Percentiles rank a stretch among this genome's conserved stretches.
phyloP scores from a whole-genome alignment of 2,797 vertebrate species.

The Cyprinella venusta region DNA sequence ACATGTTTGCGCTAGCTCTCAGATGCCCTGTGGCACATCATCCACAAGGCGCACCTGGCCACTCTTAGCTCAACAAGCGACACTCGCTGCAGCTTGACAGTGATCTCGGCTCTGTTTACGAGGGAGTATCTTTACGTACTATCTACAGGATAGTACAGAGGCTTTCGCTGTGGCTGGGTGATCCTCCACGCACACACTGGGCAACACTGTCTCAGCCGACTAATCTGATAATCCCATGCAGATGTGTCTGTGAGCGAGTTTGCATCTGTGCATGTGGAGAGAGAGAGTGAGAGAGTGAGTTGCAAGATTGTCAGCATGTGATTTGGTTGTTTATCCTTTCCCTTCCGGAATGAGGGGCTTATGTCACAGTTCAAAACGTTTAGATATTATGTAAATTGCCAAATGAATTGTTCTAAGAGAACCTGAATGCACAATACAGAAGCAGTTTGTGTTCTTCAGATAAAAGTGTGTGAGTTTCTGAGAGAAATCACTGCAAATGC shows the following conservation, averaged over 20 bases:
- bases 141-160: slow-evolving; percentile 18
- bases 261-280: slow-evolving; percentile 34
- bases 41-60: slow-evolving; percentile 25
- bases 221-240: slow-evolving; percentile 81
- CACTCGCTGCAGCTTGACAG: slow-evolving; percentile 17
- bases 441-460: not conserved
- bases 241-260: slow-evolving; percentile 66
- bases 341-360: not conserved
- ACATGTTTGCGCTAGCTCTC: slow-evolving; percentile 53
- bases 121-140: not conserved
- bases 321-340: slow-evolving; percentile 35
- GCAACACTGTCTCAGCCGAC: slow-evolving; percentile 69
- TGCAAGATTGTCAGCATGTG: slow-evolving; percentile 19
- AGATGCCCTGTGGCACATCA: slow-evolving; percentile 41
- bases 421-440: slow-evolving; percentile 3
- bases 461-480: not conserved
- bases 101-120: slow-evolving; percentile 19
- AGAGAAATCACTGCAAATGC: not conserved
- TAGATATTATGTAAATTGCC: slow-evolving; percentile 21
- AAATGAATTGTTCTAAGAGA: not conserved
- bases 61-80: slow-evolving; percentile 7
- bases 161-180: slow-evolving; percentile 51
- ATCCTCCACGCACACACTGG: slow-evolving; percentile 60
- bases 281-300: not conserved
- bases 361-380: slow-evolving; percentile 25